A percentile compares a stretch with the other conserved stretches of the same genome.
Conservation (phyloP, 2,888 invertebrate species). For the Anagyrus pseudococci region DNA sequence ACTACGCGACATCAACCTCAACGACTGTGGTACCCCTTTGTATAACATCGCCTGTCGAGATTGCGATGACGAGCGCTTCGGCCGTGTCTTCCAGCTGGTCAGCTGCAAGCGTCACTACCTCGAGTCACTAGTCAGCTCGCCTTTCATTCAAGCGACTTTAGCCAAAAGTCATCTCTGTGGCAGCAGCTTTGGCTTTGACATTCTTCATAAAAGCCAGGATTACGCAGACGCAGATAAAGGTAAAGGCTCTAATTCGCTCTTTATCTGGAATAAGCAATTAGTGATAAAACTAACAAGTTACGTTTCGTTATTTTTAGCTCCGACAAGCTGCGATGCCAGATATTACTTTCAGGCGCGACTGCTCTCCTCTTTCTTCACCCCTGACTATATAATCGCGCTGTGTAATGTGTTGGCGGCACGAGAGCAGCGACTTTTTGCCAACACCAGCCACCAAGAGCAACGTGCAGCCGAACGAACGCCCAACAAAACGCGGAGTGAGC, state of each 20-base stretch:
- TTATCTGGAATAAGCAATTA: not conserved
- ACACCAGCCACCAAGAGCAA: conserved; percentile 64
- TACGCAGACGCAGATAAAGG: conserved; percentile 12
- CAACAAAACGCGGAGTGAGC: conserved; percentile 23
- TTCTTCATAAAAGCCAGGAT: conserved; percentile 3
- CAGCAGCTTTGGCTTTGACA: conserved; percentile 12
- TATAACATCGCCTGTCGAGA: conserved; percentile 74
- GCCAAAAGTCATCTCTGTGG: conserved; percentile 61
- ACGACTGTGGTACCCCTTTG: conserved; percentile 74
- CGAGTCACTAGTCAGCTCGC: conserved; percentile 68
- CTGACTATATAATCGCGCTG: conserved; percentile 76
- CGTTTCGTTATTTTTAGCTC: conserved; percentile 8
- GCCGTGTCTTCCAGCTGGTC: conserved; percentile 75
- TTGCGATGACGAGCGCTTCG: conserved; percentile 75
- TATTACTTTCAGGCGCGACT: conserved; percentile 59
- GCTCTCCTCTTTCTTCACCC: conserved; percentile 70
- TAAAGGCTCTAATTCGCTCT: not conserved
- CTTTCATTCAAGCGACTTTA: conserved; percentile 70
- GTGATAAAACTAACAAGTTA: not conserved
- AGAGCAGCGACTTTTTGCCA: conserved; percentile 72
- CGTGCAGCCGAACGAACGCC: conserved; percentile 47
- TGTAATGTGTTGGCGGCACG: conserved; percentile 78
- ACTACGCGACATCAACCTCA: conserved; percentile 43
- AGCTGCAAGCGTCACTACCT: conserved; percentile 74
- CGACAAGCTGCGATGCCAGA: not conserved